Evolutionary conservation across 2,888 invertebrate species (phyloP).

Genomic region (Polia nebulosa): DNA sequence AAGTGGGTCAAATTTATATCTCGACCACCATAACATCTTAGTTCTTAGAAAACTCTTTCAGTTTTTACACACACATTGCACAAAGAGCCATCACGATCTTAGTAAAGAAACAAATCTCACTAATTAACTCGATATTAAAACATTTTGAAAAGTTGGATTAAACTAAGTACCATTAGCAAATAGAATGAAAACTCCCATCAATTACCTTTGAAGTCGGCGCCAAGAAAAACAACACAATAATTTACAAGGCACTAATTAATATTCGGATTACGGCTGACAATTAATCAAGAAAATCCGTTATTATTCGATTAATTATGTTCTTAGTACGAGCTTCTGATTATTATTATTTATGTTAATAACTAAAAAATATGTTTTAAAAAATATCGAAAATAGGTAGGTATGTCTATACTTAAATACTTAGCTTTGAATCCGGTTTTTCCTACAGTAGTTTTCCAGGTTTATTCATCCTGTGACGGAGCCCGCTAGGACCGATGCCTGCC

Average conservation of each 20-base stretch:
- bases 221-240: conserved; percentile 57
- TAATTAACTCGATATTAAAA: conserved; percentile 27
- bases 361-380: not conserved
- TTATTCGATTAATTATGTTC: conserved; percentile 9
- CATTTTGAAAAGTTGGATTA: conserved; percentile 30
- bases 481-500: too few relatives aligned
- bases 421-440: too few relatives aligned
- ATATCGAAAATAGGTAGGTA: too few relatives aligned
- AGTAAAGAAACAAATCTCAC: not conserved
- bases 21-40: too few relatives aligned
- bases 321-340: conserved; percentile 10
- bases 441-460: too few relatives aligned
- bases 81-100: not conserved
- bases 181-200: conserved; percentile 29
- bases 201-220: conserved; percentile 51
- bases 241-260: conserved; percentile 58
- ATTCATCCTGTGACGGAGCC: too few relatives aligned
- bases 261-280: conserved; percentile 33
- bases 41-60: too few relatives aligned
- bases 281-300: conserved; percentile 46
- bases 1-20: too few relatives aligned
- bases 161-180: conserved; percentile 31
- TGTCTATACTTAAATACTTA: too few relatives aligned
- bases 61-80: not conserved
- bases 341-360: not conserved